Percentiles rank a stretch among this genome's conserved stretches.
phyloP scores from a whole-genome alignment of 2,113 vertebrate genomes.

The Oreochromis aureus region DNA sequence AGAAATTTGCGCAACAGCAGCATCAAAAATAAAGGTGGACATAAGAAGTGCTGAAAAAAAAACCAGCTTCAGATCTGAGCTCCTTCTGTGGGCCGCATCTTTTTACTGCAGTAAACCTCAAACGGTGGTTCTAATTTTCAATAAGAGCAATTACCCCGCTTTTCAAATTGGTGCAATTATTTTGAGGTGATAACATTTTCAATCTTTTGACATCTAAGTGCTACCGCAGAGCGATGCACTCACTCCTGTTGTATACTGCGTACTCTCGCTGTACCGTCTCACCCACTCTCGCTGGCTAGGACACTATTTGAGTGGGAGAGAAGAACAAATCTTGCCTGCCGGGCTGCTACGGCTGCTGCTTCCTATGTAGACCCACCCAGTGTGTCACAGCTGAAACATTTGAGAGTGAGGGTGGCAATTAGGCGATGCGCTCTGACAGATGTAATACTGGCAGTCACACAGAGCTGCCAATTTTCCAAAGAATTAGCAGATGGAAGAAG shows the following conservation, averaged over 20 bases:
- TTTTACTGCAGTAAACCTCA: neutral
- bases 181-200: neutral
- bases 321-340: constrained; percentile 1
- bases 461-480: constrained; percentile 29
- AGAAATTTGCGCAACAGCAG: neutral
- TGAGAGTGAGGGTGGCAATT: constrained; percentile 51
- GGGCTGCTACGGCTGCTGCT: constrained; percentile 9
- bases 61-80: neutral
- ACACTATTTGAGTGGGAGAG: constrained; percentile 3
- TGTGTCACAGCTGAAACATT: constrained; percentile 38
- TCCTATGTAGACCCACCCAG: constrained; percentile 48
- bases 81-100: neutral
- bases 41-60: neutral
- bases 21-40: neutral
- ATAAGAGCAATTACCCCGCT: neutral
- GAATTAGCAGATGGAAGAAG: constrained; percentile 37
- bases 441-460: constrained; percentile 39
- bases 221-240: neutral
- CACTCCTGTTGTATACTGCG: neutral
- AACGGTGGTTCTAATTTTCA: neutral
- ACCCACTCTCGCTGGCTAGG: neutral
- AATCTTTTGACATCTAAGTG: neutral
- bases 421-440: constrained; percentile 42
- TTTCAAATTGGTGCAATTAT: neutral
- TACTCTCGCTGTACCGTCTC: neutral